Evolutionary conservation across 2,113 vertebrate species (phyloP), one percentile per base, ranked within the genome.

Genomic region (Ctenomys sociabilis): DNA sequence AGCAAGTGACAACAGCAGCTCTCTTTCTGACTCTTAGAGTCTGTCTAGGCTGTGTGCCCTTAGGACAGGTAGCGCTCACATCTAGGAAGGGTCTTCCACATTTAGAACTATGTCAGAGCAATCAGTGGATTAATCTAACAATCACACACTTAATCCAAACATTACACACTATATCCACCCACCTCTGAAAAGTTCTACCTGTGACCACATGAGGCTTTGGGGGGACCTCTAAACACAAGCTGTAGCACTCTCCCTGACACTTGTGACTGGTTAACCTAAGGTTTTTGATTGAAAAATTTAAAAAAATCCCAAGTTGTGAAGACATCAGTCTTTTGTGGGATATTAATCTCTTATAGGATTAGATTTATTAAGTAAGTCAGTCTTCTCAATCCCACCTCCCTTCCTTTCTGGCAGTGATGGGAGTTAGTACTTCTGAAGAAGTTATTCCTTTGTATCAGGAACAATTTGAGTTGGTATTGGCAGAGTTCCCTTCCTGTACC

Each of bases 391-490:
- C 14, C 54, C 54, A 37, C 8, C 37, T 89, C 68, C 70, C 57
- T 75, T 87, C 68, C 22, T 87, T 45, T 80, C 22, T 92, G n/a
- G 81, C 61, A 89, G 40, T 91, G 57, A 77, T 19, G 63, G 68
- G 21, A 77, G 85, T 90, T 93, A 12, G 59, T 89, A 72, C 78
- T 94, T 14, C 40, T 85, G 57, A 90, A 64, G 52, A 78, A 63
- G 37, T 90, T 68, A 75, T 7, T 92, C 21, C 57, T 93, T 84
- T 90, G 89, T 59, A 21, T 86, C 22, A 7, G 45, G 52, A 91
- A 59, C 4, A 57, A 10, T 90, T 90, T 54, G 14, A 37, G 21
- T 45, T 82, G n/a, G 14, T 88, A 28, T 68, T 40, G 32, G 52
- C 59, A 80, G 85, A 32, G 45, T 83, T 86, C 92, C 19, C 61